Conservation (phyloP, 2,797 vertebrate genomes). For the Clarias laeviceps region DNA sequence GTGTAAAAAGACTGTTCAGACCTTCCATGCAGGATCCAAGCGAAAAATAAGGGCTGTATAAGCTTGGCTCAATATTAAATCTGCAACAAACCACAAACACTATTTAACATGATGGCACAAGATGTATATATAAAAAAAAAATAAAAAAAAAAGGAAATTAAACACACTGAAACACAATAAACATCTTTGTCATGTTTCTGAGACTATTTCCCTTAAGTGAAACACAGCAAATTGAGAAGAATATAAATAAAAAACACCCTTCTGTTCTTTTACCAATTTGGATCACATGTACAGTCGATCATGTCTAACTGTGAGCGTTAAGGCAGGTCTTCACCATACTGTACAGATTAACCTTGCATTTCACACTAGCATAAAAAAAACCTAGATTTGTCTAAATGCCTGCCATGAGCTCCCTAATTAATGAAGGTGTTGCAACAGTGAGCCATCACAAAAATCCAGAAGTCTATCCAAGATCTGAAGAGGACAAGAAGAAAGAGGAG, state of each 20-base stretch:
- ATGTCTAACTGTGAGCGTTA: not conserved
- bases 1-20: constrained; percentile 86
- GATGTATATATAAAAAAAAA: not conserved
- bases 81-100: constrained; percentile 66
- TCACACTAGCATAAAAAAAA: not conserved
- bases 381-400: not conserved
- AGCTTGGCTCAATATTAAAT: constrained; percentile 93
- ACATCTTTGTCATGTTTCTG: not conserved
- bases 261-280: not conserved
- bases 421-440: not conserved
- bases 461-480: not conserved
- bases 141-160: not conserved
- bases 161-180: not conserved
- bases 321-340: not conserved
- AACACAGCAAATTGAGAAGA: not conserved
- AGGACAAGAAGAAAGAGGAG: not conserved
- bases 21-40: constrained; percentile 97
- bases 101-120: not conserved
- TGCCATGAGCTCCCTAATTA: not conserved
- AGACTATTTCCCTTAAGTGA: not conserved
- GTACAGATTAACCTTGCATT: not conserved
- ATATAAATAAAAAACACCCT: not conserved
- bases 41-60: constrained; percentile 93
- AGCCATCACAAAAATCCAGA: not conserved
- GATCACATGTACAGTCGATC: not conserved